phyloP scores from a whole-genome alignment of 2,797 vertebrate species.

The Paramormyrops hopkinsi region DNA sequence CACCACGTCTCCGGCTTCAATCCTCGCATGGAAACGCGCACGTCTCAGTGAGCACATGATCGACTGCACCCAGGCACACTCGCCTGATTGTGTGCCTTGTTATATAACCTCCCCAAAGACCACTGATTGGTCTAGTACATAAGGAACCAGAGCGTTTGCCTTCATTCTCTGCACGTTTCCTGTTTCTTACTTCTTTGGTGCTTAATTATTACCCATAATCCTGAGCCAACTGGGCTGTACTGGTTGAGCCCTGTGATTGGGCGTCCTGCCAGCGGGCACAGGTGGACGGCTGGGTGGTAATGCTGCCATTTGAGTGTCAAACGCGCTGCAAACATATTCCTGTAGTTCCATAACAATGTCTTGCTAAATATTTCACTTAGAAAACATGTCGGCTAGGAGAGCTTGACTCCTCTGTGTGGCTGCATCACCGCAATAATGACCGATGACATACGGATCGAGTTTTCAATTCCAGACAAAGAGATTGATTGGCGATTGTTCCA shows the following conservation, averaged over 20 bases:
- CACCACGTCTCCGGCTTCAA: neutral
- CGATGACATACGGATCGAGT: neutral
- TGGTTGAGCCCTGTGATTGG: conserved; percentile 32
- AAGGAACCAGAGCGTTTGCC: neutral
- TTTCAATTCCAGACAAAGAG: neutral
- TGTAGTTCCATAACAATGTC: conserved; percentile 38
- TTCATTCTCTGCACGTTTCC: neutral
- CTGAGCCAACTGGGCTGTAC: neutral
- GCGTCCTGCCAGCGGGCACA: conserved; percentile 49
- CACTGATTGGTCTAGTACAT: neutral
- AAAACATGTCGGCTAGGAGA: conserved; percentile 42
- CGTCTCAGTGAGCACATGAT: neutral
- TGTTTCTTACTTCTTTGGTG: neutral
- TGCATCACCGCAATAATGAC: neutral
- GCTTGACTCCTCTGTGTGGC: conserved; percentile 31
- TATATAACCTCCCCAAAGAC: neutral
- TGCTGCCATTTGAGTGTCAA: conserved; percentile 45
- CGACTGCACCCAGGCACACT: neutral
- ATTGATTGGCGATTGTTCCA: neutral
- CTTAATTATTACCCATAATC: conserved; percentile 3
- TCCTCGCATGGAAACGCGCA: neutral
- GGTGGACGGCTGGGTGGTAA: conserved; percentile 59
- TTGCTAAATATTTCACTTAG: conserved; percentile 33
- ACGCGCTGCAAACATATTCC: conserved; percentile 53
- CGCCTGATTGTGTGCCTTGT: neutral